phyloP scores from a whole-genome alignment of 1,140 invertebrate genomes.

The Drosophila tristis region DNA sequence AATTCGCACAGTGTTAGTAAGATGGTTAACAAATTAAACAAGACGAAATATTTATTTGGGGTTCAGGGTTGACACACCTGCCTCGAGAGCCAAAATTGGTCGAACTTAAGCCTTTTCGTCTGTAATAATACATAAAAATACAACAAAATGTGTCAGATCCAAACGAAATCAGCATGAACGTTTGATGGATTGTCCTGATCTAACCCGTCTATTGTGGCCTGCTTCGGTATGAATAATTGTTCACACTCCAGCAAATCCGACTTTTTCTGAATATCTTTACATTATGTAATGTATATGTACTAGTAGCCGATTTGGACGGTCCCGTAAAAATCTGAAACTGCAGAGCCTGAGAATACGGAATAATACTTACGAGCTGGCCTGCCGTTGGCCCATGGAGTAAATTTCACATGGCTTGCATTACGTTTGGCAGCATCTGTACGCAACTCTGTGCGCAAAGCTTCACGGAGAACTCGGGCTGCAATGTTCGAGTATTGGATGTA shows the following conservation, averaged over 20 bases:
- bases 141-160: conserved; percentile 1
- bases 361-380: conserved; percentile 91
- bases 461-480: conserved; percentile 91
- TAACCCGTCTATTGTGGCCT: no score
- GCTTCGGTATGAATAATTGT: no score
- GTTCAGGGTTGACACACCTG: conserved; percentile 44
- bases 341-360: conserved; percentile 17
- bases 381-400: conserved; percentile 94
- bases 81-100: conserved; percentile 22
- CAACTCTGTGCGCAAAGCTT: conserved; percentile 90
- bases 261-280: neutral
- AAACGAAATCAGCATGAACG: no score
- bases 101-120: conserved; percentile 67
- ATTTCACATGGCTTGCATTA: conserved; percentile 90
- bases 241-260: no score
- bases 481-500: conserved; percentile 97
- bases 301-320: conserved; percentile 1
- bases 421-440: conserved; percentile 90
- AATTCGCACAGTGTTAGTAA: no score
- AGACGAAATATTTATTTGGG: neutral
- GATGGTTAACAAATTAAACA: neutral
- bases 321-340: conserved; percentile 6
- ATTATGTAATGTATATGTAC: conserved; percentile 27
- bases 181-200: no score
- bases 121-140: conserved; percentile 61